Base-by-base conservation (phyloP, 2,888 invertebrate genomes). In the Metalampra italica region DNA sequence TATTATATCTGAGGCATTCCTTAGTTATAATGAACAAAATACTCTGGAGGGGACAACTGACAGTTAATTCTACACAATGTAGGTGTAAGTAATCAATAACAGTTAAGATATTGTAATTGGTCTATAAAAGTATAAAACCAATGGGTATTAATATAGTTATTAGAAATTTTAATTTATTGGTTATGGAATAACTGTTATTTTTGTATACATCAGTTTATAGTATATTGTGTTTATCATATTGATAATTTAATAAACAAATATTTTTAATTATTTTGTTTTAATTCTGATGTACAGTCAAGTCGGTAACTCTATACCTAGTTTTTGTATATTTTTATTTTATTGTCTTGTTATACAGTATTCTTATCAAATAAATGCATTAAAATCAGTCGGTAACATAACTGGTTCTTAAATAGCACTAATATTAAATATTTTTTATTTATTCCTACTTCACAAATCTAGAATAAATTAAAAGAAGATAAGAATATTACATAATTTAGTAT, bases 121-220 rank as follows among this genome's bases (percentile, higher is more conserved):
- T 8, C 34, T 34, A 9, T 34, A 34, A 36, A n/a, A 22, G 22
- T 22, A 36, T n/a, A 36, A n/a, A 9, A 36, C 36, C n/a, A 36
- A 34, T 36, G 36, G 36, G 11, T 36, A 36, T 36, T 39, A 37
- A 37, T 37, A 37, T 12, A 39, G 14, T 14, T 14, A 13, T 37
- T 37, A 39, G 1, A 34, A 34, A 1, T 7, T 39, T 39, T 39
- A 39, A 14, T 39, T 14, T 39, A 5, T 39, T 37, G n/a, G 45
- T 45, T 9, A 40, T 43, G 41, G 48, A 39, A 52, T 51, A 43
- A 52, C 47, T 44, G 29, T 12, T 50, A 48, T 36, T 36, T 36
- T 36, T 36, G 22, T 22, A 22, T 22, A 39, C 15, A 47, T 43
- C 2, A 7, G 11, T 14, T 39, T 39, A 7, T 39, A 39, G 1